Evolutionary conservation across 1,140 invertebrate genomes (phyloP), one percentile per base, ranked within the genome.

Genomic region (Chelonus insularis): DNA sequence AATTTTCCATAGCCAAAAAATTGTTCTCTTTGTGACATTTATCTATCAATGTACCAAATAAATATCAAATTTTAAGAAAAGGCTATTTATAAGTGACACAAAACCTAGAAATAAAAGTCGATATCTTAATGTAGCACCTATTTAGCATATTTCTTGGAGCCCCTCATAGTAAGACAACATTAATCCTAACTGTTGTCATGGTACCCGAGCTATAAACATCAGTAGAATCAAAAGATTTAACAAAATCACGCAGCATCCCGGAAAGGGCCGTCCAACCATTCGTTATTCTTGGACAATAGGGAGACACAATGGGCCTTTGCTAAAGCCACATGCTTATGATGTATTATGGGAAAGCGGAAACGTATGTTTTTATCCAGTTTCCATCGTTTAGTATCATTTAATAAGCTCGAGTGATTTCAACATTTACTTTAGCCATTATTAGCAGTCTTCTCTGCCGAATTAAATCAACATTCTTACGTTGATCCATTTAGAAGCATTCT

Each of bases 271-370:
- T 56, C 50, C 39, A 62, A 62, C 60, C 60, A 62, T 62, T 62
- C 60, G 60, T 62, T 62, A 62, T 62, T 52, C 60, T 45, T 54
- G 58, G 58, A 60, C 58, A 60, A 60, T 75, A 60, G 68, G 55
- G 60, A 51, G 14, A 51, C 60, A 74, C 72, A 75, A 75, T 75
- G 57, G n/a, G 67, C 7, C 16, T 12, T 47, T 47, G 56, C 52
- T 55, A 67, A 12, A 54, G 14, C 25, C 64, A 66, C 67, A 70
- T 72, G 66, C 68, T 74, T 75, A 77, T 77, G 74, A 78, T 76
- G 69, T 74, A 77, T 77, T 72, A 77, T 71, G 70, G 70, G 72
- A 73, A 77, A 76, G 64, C 75, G 76, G 75, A 78, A 78, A 77
- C 74, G 74, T 75, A 77, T 76, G 73, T 77, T 77, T 55, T 77